phyloP scores from a whole-genome alignment of 2,113 vertebrate species.

The Peucedramus taeniatus region DNA sequence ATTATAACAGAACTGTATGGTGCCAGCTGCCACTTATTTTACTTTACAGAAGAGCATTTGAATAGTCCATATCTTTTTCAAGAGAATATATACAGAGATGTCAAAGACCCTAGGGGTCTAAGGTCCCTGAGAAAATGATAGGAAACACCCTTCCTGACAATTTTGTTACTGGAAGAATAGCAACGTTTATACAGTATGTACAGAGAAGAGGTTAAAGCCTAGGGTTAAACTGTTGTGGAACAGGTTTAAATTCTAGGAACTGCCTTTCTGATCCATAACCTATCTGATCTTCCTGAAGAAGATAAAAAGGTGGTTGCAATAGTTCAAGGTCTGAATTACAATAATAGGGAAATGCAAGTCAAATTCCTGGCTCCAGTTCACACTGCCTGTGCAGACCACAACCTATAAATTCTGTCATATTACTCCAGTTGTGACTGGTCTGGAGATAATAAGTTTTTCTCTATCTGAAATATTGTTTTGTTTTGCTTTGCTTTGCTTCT shows the following conservation, averaged over 20 bases:
- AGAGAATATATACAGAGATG: neutral
- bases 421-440: neutral
- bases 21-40: conserved; percentile 79
- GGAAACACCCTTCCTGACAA: neutral
- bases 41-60: conserved; percentile 70
- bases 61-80: conserved; percentile 40
- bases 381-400: neutral
- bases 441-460: neutral
- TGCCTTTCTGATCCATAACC: neutral
- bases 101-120: neutral
- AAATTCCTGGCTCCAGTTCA: neutral
- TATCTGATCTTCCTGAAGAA: neutral
- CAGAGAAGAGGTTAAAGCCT: neutral
- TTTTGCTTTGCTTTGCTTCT: neutral
- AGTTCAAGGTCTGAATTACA: neutral
- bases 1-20: conserved; percentile 79
- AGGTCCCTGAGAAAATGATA: neutral
- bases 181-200: neutral
- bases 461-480: neutral
- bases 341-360: neutral
- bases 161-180: neutral
- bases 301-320: neutral
- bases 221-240: neutral
- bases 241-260: neutral
- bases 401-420: neutral